Conservation (phyloP, 2,113 vertebrate genomes). For the Cottus gobio region DNA sequence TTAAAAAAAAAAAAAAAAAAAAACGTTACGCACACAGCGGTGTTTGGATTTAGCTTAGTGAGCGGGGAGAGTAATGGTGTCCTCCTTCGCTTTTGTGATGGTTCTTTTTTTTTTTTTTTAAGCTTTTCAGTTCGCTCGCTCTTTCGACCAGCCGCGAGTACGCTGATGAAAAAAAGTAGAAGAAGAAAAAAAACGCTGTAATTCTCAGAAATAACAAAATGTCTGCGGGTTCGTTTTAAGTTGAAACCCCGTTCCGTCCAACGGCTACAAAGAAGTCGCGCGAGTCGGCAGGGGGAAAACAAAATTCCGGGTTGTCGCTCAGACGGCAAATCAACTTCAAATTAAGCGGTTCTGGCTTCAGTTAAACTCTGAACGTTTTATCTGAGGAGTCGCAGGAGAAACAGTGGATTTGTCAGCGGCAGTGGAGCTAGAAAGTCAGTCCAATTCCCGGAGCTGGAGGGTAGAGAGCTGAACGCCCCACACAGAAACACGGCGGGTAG, state of each 20-base stretch:
- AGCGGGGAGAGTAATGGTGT: not conserved
- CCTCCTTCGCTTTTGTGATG: conserved; percentile 7
- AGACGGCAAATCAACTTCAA: conserved; percentile 7
- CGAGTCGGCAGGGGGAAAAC: not conserved
- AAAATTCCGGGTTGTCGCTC: conserved; percentile 9
- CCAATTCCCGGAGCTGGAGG: conserved; percentile 46
- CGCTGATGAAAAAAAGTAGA: conserved; percentile 13
- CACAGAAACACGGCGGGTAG: conserved; percentile 60
- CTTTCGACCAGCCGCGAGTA: conserved; percentile 5
- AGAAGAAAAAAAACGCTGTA: not conserved
- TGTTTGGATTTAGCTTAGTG: conserved; percentile 21
- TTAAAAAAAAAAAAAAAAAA: conserved; percentile 24
- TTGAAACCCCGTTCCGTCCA: conserved; percentile 50
- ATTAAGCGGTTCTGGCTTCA: not conserved
- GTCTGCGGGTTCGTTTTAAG: conserved; percentile 65
- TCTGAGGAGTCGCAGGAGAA: conserved; percentile 18
- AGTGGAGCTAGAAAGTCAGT: conserved; percentile 53
- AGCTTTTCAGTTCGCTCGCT: not conserved
- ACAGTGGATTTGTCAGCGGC: conserved; percentile 36
- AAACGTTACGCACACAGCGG: conserved; percentile 4
- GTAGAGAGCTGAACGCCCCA: conserved; percentile 61
- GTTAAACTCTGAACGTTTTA: conserved; percentile 29
- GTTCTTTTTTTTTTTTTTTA: no score
- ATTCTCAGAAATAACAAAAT: conserved; percentile 73
- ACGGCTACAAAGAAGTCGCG: conserved; percentile 29